Percentiles rank a stretch among this genome's conserved stretches.
Evolutionary conservation across 2,797 vertebrate species (phyloP).

Genomic region (Falco naumanni): DNA sequence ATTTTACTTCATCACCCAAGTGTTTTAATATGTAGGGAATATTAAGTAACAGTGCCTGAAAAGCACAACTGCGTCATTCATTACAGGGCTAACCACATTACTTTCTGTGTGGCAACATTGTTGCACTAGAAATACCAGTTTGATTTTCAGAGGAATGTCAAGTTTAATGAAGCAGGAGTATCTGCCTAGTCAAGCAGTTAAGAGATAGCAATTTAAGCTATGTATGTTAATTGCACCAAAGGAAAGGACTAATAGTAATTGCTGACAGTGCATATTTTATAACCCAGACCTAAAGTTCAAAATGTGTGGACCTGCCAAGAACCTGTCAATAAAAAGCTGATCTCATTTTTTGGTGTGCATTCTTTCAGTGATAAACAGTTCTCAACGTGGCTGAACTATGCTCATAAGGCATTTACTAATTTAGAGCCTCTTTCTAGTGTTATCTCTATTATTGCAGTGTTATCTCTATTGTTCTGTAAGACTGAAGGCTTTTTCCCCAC

Average conservation of each 20-base stretch:
- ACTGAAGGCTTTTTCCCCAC: not conserved
- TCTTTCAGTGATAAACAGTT: conserved; percentile 8
- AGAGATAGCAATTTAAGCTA: not conserved
- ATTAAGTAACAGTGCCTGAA: not conserved
- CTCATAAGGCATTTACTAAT: not conserved
- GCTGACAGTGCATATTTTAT: not conserved
- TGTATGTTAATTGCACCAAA: not conserved
- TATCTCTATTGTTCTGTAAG: not conserved
- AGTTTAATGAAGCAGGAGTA: not conserved
- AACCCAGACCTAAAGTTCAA: not conserved
- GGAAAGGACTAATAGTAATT: not conserved
- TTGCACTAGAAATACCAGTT: not conserved
- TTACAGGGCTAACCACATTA: not conserved
- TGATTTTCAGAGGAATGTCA: not conserved
- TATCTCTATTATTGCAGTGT: not conserved
- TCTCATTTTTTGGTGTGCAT: conserved; percentile 6
- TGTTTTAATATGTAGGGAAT: not conserved
- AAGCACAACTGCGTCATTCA: not conserved
- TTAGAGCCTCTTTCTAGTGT: not conserved
- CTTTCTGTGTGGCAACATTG: not conserved
- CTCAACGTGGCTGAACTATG: not conserved
- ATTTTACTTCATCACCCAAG: not conserved
- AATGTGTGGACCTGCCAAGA: not conserved
- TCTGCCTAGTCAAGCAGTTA: not conserved
- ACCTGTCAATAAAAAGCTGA: not conserved